Percentiles rank a stretch among this genome's conserved stretches.
These are phyloP conservation scores for Lanius ludovicianus DNA, from an alignment of 2,113 vertebrate species.

Conservation along the genomic window DNA sequence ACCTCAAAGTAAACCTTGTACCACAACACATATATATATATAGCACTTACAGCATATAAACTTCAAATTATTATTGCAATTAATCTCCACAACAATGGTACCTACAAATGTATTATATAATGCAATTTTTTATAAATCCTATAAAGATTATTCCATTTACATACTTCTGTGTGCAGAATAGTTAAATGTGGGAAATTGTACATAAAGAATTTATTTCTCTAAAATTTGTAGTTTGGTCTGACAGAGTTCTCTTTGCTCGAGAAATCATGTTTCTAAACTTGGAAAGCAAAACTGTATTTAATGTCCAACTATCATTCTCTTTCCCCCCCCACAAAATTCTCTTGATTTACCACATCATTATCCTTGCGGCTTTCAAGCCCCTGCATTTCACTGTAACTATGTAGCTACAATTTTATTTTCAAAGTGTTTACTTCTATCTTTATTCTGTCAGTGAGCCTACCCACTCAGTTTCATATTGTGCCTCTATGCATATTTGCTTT, in stretches of 20 bases:
- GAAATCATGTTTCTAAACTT: not conserved
- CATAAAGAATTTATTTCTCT: not conserved
- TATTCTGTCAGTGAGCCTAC: not conserved
- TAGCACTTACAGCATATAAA: not conserved
- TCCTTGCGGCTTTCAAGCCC: not conserved
- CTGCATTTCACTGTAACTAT: not conserved
- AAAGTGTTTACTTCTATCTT: not conserved
- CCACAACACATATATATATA: not conserved
- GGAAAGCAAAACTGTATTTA: not conserved
- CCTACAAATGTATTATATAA: not conserved
- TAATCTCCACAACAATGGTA: not conserved
- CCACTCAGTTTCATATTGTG: not conserved
- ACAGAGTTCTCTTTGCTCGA: not conserved
- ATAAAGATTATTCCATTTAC: not conserved
- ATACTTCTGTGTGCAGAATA: not conserved
- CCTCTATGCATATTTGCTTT: not conserved
- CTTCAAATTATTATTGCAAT: not conserved
- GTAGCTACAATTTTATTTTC: not conserved
- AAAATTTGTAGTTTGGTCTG: not conserved
- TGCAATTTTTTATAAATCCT: not conserved
- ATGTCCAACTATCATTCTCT: not conserved
- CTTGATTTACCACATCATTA: not conserved
- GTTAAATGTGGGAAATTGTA: not conserved
- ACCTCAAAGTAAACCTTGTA: not conserved
- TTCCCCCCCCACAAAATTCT: not conserved